Base-by-base conservation (phyloP, 1,140 invertebrate genomes). In the Dryas iulia region DNA sequence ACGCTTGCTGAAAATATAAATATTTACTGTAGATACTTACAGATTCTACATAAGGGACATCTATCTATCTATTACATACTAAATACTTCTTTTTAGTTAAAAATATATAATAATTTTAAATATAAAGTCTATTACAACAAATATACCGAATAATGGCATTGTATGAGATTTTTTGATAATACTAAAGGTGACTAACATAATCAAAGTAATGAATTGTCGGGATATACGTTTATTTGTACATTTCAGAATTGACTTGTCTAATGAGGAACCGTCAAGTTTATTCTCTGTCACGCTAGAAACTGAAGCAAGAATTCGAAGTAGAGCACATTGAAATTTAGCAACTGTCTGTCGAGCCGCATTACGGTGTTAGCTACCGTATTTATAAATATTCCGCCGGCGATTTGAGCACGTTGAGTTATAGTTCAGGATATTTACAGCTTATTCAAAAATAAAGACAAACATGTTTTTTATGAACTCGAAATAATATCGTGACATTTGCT, bases 311-410 rank as follows among this genome's bases (percentile, higher is more conserved):
- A 81, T 84, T 79, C 74, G 77, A 90, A 87, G 82, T 91, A 82
- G 89, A 89, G 74, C 89, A 84, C 82, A 86, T 87, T 91, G 87
- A 90, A 88, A 91, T 90, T 88, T 90, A 87, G 87, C 87, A 90
- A 89, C 86, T 91, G 87, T 83, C 86, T 89, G 85, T 87, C 84
- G 79, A 71, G 73, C 71, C 80, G 81, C 82, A 86, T 91, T 89
- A 89, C 87, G 64, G 81, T 81, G 76, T 87, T 76, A 72, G 82
- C 84, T 86, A 80, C 82, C 79, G 82, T 91, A 89, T 91, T 89
- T 89, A 89, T 89, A 89, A 89, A 89, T 89, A 88, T 86, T 89
- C 82, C 67, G 71, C 68, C 74, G 80, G 83, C 81, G 81, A 82
- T 82, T 87, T 83, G 74, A 82, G 77, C 77, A 69, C 76, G 77